Evolutionary conservation across 2,797 vertebrate species (phyloP).

Genomic region (Denticeps clupeoides): DNA sequence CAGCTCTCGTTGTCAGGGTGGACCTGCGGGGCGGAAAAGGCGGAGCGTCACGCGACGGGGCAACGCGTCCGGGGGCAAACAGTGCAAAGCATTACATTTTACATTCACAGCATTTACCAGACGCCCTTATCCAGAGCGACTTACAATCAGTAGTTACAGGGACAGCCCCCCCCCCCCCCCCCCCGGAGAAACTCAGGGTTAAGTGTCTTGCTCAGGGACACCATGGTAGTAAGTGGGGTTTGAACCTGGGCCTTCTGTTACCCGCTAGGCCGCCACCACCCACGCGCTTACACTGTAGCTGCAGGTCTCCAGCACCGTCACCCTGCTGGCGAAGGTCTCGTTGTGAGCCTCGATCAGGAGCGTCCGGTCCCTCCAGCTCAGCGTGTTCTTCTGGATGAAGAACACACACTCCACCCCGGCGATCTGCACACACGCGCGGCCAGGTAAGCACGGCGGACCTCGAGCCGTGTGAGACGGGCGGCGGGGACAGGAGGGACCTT

Average conservation of each 20-base stretch:
- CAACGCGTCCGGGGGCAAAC: too few relatives aligned
- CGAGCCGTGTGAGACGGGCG: too few relatives aligned
- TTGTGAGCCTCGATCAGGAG: conserved; percentile 65
- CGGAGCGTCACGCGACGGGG: conserved; percentile 1
- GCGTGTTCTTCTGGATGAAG: conserved; percentile 65
- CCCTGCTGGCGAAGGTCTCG: conserved; percentile 63
- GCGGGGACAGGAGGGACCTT: conserved; percentile 59
- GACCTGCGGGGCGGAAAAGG: conserved; percentile 46
- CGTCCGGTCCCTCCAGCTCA: conserved; percentile 67
- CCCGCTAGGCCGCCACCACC: not conserved
- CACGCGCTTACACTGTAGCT: conserved; percentile 58
- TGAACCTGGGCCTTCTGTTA: too few relatives aligned
- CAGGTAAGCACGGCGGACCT: not conserved
- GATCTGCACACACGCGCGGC: too few relatives aligned
- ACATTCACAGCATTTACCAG: too few relatives aligned
- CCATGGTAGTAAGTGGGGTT: too few relatives aligned
- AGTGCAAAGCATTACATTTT: too few relatives aligned
- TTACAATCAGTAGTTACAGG: too few relatives aligned
- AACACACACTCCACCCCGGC: conserved; percentile 65
- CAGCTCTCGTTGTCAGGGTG: conserved; percentile 83
- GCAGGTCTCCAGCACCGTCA: conserved; percentile 60
- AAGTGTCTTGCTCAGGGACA: too few relatives aligned
- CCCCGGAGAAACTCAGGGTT: too few relatives aligned
- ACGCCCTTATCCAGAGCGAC: too few relatives aligned
- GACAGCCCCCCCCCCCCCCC: too few relatives aligned